Conservation (phyloP, 92 coral and sea anemone genomes). For the Heteractis magnifica region DNA sequence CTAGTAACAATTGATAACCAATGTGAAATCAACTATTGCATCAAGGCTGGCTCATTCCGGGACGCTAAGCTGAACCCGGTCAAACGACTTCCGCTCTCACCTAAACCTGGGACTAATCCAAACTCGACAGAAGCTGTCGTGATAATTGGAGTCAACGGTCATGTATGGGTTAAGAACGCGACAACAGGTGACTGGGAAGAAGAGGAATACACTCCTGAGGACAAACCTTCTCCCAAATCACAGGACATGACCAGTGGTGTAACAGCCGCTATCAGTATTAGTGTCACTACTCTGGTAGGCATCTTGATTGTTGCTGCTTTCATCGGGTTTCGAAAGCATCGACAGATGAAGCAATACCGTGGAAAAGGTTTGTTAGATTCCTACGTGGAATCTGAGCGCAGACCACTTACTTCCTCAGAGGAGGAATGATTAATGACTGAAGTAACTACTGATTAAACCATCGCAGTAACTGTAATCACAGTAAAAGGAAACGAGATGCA, state of each 20-base stretch:
- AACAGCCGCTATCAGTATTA: constrained; percentile 70
- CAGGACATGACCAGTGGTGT: constrained; percentile 48
- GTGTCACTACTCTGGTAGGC: constrained; percentile 57
- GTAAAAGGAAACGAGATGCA: no score
- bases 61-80: constrained; percentile 46
- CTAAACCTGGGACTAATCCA: constrained; percentile 62
- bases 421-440: background rate
- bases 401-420: constrained; percentile 32
- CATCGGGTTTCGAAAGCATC: constrained; percentile 47
- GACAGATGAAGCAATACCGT: constrained; percentile 11
- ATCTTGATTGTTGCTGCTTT: constrained; percentile 51
- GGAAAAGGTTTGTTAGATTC: constrained; percentile 34
- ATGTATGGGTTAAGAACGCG: constrained; percentile 61
- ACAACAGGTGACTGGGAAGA: constrained; percentile 51
- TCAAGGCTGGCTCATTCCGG: constrained; percentile 56
- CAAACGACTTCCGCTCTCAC: constrained; percentile 73
- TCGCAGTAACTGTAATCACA: no score
- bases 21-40: constrained; percentile 80
- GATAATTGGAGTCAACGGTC: constrained; percentile 67
- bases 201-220: background rate
- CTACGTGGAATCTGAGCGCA: constrained; percentile 33
- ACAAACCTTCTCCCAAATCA: constrained; percentile 9
- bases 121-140: constrained; percentile 59
- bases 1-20: constrained; percentile 80
- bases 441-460: no score